Conservation (phyloP, 2,797 vertebrate species). For the Vespertilio murinus region DNA sequence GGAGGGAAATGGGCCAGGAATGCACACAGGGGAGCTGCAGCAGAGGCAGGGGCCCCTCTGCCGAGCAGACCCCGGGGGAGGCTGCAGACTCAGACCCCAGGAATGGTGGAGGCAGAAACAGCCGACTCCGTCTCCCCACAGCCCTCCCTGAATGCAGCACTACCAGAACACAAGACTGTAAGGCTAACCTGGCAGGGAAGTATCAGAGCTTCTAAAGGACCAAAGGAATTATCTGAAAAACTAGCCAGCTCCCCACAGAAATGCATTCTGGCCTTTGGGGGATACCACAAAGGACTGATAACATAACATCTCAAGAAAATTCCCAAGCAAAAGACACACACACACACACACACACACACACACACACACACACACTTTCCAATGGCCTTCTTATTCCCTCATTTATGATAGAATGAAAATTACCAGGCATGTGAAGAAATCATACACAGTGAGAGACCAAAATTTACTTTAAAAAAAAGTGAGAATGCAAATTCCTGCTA, state of each 20-base stretch:
- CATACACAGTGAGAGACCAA: not conserved
- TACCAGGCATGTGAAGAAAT: not conserved
- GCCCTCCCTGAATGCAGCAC: not conserved
- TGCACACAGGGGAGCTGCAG: not conserved
- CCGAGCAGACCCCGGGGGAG: not conserved
- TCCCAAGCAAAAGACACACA: not conserved
- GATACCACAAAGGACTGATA: accelerated
- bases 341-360: not conserved
- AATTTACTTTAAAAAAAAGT: not conserved
- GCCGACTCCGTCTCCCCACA: not conserved
- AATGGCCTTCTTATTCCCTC: not conserved
- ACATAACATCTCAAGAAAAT: not conserved
- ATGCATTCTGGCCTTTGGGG: not conserved
- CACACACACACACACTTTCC: not conserved
- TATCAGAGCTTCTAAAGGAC: slow-evolving; percentile 10
- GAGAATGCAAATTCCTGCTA: not conserved
- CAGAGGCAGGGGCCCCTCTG: not conserved
- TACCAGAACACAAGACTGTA: not conserved
- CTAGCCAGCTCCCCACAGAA: not conserved
- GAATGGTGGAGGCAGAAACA: not conserved
- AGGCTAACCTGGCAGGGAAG: not conserved
- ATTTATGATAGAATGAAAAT: slow-evolving; percentile 3
- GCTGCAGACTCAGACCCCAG: not conserved
- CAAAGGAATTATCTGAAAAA: not conserved
- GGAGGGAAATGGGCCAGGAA: not conserved